Percentiles rank a stretch among this genome's conserved stretches.
Evolutionary conservation across 2,113 vertebrate species (phyloP).

Genomic region (Leucopternis melanops): DNA sequence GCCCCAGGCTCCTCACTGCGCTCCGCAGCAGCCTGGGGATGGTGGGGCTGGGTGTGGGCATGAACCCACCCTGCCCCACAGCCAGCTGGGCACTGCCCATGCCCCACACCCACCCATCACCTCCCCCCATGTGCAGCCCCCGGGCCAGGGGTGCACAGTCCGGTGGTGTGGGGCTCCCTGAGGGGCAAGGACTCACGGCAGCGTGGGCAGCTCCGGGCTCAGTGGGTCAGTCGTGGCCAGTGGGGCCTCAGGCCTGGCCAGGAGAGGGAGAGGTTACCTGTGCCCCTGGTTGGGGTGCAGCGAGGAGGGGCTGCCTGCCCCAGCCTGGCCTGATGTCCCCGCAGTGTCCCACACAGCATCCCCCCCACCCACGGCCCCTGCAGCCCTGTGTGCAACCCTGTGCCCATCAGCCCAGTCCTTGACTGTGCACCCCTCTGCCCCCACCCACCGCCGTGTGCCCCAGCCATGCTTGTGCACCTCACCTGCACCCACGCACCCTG

Average conservation of each 20-base stretch:
- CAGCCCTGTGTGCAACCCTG: no score
- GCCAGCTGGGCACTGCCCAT: fast-evolving
- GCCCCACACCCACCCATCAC: no score
- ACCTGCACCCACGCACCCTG: no score
- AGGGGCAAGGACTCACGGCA: not conserved
- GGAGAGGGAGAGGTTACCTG: not conserved
- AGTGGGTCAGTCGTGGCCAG: fast-evolving
- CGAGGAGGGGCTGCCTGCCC: not conserved
- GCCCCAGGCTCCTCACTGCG: slow-evolving; percentile 68
- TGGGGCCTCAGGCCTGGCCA: not conserved
- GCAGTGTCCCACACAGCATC: not conserved
- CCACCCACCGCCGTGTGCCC: no score
- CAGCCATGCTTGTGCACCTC: no score
- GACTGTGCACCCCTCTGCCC: no score
- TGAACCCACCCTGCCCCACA: fast-evolving
- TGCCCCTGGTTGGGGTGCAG: not conserved
- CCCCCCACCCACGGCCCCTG: no score
- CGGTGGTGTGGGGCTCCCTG: not conserved
- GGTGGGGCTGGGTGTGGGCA: not conserved
- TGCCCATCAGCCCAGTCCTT: no score
- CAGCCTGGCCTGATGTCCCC: fast-evolving
- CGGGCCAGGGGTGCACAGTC: not conserved
- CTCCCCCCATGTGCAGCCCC: not conserved
- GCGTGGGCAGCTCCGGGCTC: not conserved
- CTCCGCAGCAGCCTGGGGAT: slow-evolving; percentile 71